A percentile compares a stretch with the other conserved stretches of the same genome.
These are phyloP conservation scores for Watsonalla binaria DNA, from an alignment of 2,888 invertebrate species.

Conservation along the genomic window DNA sequence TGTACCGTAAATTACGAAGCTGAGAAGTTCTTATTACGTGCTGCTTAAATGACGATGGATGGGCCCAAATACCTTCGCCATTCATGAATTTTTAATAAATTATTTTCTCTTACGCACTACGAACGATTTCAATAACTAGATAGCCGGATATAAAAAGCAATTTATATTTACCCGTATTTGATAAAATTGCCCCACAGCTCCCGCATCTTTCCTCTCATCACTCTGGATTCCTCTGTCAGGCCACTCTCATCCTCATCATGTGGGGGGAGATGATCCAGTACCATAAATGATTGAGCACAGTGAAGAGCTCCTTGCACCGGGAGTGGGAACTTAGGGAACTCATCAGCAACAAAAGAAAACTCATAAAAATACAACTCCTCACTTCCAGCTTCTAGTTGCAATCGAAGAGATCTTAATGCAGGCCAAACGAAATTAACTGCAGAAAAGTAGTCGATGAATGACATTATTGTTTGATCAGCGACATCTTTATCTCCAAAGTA, in stretches of 20 bases:
- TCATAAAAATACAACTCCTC: constrained; percentile 43
- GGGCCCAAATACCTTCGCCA: too few relatives aligned
- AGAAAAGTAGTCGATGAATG: constrained; percentile 38
- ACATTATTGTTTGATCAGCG: constrained; percentile 24
- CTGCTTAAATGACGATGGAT: too few relatives aligned
- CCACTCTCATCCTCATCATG: constrained; percentile 6
- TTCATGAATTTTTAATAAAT: too few relatives aligned
- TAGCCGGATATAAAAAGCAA: not conserved
- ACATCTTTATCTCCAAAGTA: constrained; percentile 39
- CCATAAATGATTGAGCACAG: constrained; percentile 31
- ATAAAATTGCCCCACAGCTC: constrained; percentile 45
- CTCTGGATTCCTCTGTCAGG: constrained; percentile 20
- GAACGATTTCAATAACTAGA: too few relatives aligned
- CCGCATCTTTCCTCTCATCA: constrained; percentile 27
- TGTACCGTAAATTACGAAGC: too few relatives aligned
- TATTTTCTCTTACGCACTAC: not conserved
- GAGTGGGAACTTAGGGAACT: constrained; percentile 21
- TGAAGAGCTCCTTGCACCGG: constrained; percentile 30
- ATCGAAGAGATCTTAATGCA: constrained; percentile 25
- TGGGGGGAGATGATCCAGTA: constrained; percentile 17
- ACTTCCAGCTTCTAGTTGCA: constrained; percentile 37
- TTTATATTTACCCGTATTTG: constrained; percentile 28
- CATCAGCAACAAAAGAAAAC: constrained; percentile 36
- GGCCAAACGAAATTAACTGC: constrained; percentile 48
- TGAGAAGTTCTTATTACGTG: too few relatives aligned